Percentiles rank a stretch among this genome's conserved stretches.
Conservation (phyloP, 2,888 invertebrate genomes). For the Craniophora ligustri region DNA sequence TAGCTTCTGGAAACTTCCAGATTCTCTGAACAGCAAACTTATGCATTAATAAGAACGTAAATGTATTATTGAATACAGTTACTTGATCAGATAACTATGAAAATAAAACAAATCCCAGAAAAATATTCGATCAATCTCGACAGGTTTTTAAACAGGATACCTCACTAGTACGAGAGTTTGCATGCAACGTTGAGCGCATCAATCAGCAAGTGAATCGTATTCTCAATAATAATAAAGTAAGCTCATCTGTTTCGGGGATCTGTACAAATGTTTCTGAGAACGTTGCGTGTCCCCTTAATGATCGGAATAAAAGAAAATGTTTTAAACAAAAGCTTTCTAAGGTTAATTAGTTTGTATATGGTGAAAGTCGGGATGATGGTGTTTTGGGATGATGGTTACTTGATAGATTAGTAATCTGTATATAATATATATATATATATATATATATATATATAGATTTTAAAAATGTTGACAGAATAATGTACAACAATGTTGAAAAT, state of each 20-base stretch:
- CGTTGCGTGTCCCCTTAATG: constrained; percentile 63
- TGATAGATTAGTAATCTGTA: too few relatives aligned
- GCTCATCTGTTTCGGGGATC: constrained; percentile 71
- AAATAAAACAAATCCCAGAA: constrained; percentile 38
- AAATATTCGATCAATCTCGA: constrained; percentile 28
- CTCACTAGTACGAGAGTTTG: constrained; percentile 56
- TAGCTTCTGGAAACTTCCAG: too few relatives aligned
- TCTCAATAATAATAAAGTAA: constrained; percentile 77
- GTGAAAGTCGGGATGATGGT: constrained; percentile 34
- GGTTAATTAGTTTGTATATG: constrained; percentile 51
- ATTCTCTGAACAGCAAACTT: neutral
- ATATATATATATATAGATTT: too few relatives aligned
- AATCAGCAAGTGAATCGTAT: constrained; percentile 65
- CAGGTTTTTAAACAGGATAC: constrained; percentile 30
- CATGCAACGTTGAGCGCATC: constrained; percentile 70
- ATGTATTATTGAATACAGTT: constrained; percentile 37
- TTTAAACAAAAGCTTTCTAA: constrained; percentile 54
- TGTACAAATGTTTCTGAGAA: constrained; percentile 74
- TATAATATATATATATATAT: too few relatives aligned
- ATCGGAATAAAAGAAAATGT: constrained; percentile 52
- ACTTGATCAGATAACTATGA: constrained; percentile 31
- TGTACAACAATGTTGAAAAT: neutral
- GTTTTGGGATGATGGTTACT: constrained; percentile 23
- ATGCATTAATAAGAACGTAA: constrained; percentile 18
- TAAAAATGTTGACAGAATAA: too few relatives aligned